phyloP scores from a whole-genome alignment of 2,888 invertebrate genomes.

The Plebejus anna region DNA sequence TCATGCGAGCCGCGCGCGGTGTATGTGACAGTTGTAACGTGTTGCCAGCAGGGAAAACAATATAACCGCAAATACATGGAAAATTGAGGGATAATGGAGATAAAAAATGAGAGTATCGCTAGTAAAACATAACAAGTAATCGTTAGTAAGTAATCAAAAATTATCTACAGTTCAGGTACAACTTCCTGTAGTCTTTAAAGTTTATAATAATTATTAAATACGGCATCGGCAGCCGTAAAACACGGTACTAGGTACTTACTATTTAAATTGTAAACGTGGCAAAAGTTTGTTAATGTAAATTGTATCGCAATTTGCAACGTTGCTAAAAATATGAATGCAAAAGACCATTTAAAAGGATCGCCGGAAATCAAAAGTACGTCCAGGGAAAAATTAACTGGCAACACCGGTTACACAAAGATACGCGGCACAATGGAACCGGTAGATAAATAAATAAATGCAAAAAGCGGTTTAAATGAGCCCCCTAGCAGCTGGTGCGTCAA shows the following conservation, averaged over 20 bases:
- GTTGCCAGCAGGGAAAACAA: background rate
- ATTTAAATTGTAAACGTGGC: background rate
- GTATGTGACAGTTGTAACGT: background rate
- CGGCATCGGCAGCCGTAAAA: background rate
- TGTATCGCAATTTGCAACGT: slow-evolving; percentile 30
- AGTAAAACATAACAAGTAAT: too few relatives aligned
- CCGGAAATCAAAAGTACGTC: background rate
- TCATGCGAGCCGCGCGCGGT: slow-evolving; percentile 13
- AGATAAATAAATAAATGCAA: slow-evolving; percentile 61
- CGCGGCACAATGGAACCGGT: slow-evolving; percentile 59
- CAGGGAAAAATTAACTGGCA: background rate
- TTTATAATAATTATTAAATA: background rate
- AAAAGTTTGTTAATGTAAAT: too few relatives aligned
- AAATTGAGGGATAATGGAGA: too few relatives aligned
- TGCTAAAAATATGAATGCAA: background rate
- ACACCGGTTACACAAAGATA: slow-evolving; percentile 35
- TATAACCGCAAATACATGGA: background rate
- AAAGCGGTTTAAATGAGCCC: slow-evolving; percentile 66
- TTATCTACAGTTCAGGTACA: background rate
- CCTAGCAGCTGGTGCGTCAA: slow-evolving; percentile 70
- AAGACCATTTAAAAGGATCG: background rate
- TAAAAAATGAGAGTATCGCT: too few relatives aligned
- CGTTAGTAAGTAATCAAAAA: background rate
- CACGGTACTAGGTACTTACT: background rate
- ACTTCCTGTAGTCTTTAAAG: background rate